These are phyloP conservation scores for Bombylius discolor DNA, from an alignment of 2,888 invertebrate genomes.

Conservation along the genomic window DNA sequence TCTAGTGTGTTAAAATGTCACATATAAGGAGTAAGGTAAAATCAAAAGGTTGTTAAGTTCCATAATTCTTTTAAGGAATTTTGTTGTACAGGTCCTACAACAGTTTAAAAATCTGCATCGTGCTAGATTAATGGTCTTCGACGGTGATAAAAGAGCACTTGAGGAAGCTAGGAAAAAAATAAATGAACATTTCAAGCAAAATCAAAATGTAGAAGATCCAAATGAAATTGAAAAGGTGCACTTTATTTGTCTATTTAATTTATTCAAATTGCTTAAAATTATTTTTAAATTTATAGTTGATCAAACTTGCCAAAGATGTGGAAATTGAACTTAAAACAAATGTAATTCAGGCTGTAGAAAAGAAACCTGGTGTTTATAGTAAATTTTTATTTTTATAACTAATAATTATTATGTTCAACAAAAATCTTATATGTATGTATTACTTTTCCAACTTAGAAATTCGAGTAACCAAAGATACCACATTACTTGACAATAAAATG, in stretches of 20 bases:
- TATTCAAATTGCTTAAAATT: too few species aligned
- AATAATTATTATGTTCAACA: background rate
- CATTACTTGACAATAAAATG: slow-evolving; percentile 50
- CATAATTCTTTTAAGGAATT: too few species aligned
- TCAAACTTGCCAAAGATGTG: slow-evolving; percentile 53
- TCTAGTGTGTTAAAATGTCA: too few species aligned
- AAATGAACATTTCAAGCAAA: slow-evolving; percentile 60
- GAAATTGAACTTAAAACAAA: slow-evolving; percentile 56
- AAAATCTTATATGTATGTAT: background rate
- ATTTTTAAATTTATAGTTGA: slow-evolving; percentile 41
- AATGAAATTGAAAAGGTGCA: slow-evolving; percentile 50
- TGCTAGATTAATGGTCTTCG: slow-evolving; percentile 52
- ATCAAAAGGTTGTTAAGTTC: too few species aligned
- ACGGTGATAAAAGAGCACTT: slow-evolving; percentile 50
- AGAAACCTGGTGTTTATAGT: slow-evolving; percentile 56
- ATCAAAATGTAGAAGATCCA: slow-evolving; percentile 46
- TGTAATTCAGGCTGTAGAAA: slow-evolving; percentile 58
- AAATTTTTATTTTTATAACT: slow-evolving; percentile 20
- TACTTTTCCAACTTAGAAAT: slow-evolving; percentile 40
- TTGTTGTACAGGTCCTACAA: slow-evolving; percentile 29
- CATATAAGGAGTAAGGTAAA: background rate
- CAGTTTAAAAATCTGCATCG: slow-evolving; percentile 61
- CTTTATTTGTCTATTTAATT: background rate
- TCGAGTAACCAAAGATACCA: slow-evolving; percentile 46
- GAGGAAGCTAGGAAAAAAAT: slow-evolving; percentile 53